phyloP scores from a whole-genome alignment of 2,888 invertebrate genomes.

The Platycnemis pennipes region DNA sequence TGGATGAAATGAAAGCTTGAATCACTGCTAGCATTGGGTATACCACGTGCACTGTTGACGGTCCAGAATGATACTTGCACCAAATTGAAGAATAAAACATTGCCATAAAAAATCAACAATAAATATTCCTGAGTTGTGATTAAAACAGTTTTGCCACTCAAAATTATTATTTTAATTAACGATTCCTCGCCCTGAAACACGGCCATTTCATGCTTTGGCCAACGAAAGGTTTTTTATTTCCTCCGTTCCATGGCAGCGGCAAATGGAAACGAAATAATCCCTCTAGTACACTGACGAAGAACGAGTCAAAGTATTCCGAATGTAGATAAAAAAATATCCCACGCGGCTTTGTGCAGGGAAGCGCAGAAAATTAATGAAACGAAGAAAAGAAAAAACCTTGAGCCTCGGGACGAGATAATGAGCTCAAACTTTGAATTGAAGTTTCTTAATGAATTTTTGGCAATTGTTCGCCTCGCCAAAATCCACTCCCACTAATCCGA shows the following conservation, averaged over 20 bases:
- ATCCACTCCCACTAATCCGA: conserved; percentile 32
- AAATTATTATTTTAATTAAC: not conserved
- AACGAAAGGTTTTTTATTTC: not conserved
- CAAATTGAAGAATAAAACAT: too few relatives aligned
- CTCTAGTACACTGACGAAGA: not conserved
- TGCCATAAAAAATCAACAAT: not conserved
- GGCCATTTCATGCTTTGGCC: not conserved
- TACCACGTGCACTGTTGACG: not conserved
- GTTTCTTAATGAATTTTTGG: conserved; percentile 28
- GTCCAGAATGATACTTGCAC: not conserved
- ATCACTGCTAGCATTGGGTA: not conserved
- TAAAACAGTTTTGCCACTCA: not conserved
- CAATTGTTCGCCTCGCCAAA: conserved; percentile 32
- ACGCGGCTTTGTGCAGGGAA: not conserved
- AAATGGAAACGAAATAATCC: not conserved
- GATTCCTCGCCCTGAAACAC: not conserved
- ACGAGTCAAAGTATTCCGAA: conserved; percentile 1
- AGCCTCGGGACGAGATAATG: not conserved
- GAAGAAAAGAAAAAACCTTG: not conserved
- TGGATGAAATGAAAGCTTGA: not conserved
- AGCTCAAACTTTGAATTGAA: conserved; percentile 36
- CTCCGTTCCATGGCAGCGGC: not conserved
- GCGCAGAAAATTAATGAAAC: conserved; percentile 11
- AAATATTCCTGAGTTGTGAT: not conserved
- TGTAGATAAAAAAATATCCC: not conserved